These are phyloP conservation scores for Deroplatys truncata DNA, from an alignment of 2,888 invertebrate species.

Conservation along the genomic window DNA sequence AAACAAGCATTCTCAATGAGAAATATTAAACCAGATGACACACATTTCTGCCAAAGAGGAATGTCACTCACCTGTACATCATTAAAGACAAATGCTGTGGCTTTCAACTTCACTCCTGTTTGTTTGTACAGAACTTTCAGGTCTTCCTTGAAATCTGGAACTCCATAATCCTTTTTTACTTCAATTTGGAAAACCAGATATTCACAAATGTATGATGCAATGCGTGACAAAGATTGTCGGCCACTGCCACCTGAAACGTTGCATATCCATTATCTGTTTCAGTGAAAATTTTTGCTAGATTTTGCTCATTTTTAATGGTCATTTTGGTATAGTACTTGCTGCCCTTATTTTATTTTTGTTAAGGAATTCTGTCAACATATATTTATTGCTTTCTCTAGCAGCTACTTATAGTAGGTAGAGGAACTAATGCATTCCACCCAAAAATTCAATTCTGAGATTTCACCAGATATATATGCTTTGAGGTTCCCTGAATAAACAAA, in stretches of 20 bases:
- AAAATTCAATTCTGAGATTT: no score
- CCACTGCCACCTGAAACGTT: slow-evolving; percentile 68
- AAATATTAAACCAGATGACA: not conserved
- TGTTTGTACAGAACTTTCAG: slow-evolving; percentile 68
- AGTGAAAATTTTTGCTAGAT: no score
- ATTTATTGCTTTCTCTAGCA: no score
- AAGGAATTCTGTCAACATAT: no score
- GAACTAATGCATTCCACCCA: no score
- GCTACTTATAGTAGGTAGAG: no score
- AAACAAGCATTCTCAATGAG: slow-evolving; percentile 15
- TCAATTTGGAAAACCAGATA: slow-evolving; percentile 73
- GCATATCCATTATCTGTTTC: no score
- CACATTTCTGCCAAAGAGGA: not conserved
- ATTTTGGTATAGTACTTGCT: no score
- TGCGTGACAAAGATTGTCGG: slow-evolving; percentile 70
- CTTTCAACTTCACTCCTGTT: slow-evolving; percentile 71
- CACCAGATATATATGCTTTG: no score
- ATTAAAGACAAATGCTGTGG: slow-evolving; percentile 76
- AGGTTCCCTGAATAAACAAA: no score
- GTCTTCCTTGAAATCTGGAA: slow-evolving; percentile 76
- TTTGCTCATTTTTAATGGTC: no score
- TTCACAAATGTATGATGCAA: slow-evolving; percentile 78
- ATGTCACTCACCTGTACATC: slow-evolving; percentile 60
- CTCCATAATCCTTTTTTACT: slow-evolving; percentile 72
- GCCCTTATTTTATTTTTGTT: no score